Percentiles rank a stretch among this genome's conserved stretches.
Evolutionary conservation across 2,888 invertebrate genomes (phyloP).

Genomic region (Drosophila mettleri): DNA sequence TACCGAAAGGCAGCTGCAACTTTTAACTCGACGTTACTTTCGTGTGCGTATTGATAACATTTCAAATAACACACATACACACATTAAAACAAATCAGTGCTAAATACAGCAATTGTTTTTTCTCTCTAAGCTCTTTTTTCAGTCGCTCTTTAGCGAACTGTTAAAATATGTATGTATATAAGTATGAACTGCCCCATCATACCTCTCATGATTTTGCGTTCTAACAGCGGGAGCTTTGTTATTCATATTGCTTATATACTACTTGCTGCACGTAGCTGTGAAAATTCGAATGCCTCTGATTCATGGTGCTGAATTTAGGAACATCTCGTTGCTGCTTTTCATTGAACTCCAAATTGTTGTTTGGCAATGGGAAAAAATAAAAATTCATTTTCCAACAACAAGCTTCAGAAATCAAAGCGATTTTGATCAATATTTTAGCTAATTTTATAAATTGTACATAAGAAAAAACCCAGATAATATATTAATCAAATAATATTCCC

Average conservation of each 20-base stretch:
- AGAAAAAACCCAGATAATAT: slow-evolving; percentile 22
- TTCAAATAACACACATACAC: slow-evolving; percentile 20
- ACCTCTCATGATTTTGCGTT: slow-evolving; percentile 14
- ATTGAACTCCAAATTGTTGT: slow-evolving; percentile 62
- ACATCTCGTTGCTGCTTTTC: slow-evolving; percentile 26
- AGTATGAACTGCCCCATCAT: slow-evolving; percentile 14
- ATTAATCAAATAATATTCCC: slow-evolving; percentile 26
- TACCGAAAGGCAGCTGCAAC: slow-evolving; percentile 39
- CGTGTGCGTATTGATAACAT: slow-evolving; percentile 61
- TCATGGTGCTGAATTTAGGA: slow-evolving; percentile 52
- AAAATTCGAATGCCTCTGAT: slow-evolving; percentile 63
- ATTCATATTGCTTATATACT: slow-evolving; percentile 16
- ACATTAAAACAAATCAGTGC: slow-evolving; percentile 40
- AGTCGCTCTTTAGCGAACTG: slow-evolving; percentile 22
- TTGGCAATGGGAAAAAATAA: slow-evolving; percentile 56
- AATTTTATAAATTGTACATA: neutral
- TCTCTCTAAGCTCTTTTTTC: slow-evolving; percentile 14
- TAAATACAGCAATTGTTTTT: slow-evolving; percentile 50
- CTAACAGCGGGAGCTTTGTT: slow-evolving; percentile 48
- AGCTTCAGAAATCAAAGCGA: slow-evolving; percentile 1
- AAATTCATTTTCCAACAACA: slow-evolving; percentile 41
- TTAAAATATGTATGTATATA: slow-evolving; percentile 25
- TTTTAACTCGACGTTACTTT: slow-evolving; percentile 25
- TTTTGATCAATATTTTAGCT: neutral
- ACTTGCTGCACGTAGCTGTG: slow-evolving; percentile 53